Conservation (phyloP, 1,140 invertebrate genomes). For the Theocolax elegans region DNA sequence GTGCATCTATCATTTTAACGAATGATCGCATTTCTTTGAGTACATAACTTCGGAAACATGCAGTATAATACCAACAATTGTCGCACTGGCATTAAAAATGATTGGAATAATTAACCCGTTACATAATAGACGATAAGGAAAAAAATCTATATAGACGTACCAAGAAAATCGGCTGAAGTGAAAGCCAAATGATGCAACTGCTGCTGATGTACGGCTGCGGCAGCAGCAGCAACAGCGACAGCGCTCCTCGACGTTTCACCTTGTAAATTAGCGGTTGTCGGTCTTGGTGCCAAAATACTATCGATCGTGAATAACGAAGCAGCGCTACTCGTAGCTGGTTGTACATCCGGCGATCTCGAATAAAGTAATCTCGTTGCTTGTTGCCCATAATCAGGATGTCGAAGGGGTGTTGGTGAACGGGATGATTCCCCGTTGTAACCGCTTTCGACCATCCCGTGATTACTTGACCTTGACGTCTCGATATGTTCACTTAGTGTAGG, state of each 20-base stretch:
- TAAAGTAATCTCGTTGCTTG: too few relatives aligned
- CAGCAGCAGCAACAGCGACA: conserved; percentile 60
- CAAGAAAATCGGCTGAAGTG: conserved; percentile 78
- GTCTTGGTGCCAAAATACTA: conserved; percentile 78
- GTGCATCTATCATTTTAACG: too few relatives aligned
- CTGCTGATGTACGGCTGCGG: conserved; percentile 62
- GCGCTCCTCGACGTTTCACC: conserved; percentile 15
- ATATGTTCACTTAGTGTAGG: too few relatives aligned
- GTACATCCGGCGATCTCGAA: too few relatives aligned
- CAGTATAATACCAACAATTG: too few relatives aligned
- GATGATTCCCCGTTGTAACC: conserved; percentile 61
- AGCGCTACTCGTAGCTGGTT: conserved; percentile 22
- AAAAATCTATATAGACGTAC: conserved; percentile 67
- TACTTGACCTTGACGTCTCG: too few relatives aligned
- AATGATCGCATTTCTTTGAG: too few relatives aligned
- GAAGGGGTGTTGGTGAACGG: conserved; percentile 58
- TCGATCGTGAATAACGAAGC: conserved; percentile 83
- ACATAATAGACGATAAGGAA: too few relatives aligned
- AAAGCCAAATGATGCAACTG: conserved; percentile 72
- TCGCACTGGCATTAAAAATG: too few relatives aligned
- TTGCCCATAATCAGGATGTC: neutral
- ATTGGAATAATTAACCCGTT: too few relatives aligned
- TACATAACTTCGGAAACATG: too few relatives aligned
- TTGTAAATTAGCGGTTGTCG: conserved; percentile 41
- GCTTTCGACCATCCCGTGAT: conserved; percentile 65